These are phyloP conservation scores for Ophiothrix spiculata DNA, from an alignment of 35 echinoderm and acorn worm genomes.

Conservation along the genomic window DNA sequence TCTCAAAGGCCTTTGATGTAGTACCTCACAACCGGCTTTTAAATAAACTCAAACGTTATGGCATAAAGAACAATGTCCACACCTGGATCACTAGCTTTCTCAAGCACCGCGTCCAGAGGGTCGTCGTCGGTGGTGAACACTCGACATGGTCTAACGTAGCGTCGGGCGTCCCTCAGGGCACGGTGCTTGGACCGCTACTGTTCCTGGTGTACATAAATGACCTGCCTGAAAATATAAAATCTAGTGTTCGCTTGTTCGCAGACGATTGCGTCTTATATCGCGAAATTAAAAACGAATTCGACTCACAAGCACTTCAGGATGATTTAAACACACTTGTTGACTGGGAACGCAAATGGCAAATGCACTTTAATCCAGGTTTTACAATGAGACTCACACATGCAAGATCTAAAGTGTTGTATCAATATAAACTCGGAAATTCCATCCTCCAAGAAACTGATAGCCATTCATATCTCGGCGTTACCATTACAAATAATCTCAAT, in stretches of 20 bases:
- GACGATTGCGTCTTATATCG: constrained; percentile 44
- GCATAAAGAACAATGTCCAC: not conserved
- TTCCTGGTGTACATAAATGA: constrained; percentile 49
- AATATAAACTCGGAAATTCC: not conserved
- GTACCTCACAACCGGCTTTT: constrained; percentile 31
- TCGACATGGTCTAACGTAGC: constrained; percentile 17
- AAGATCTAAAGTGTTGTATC: not conserved
- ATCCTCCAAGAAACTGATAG: not conserved
- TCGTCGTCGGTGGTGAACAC: constrained; percentile 25
- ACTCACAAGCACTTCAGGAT: constrained; percentile 23
- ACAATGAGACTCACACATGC: not conserved
- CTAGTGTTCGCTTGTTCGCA: constrained; percentile 36
- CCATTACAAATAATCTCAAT: not conserved
- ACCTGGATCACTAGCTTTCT: constrained; percentile 44
- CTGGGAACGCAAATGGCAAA: constrained; percentile 27
- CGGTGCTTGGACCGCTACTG: constrained; percentile 31
- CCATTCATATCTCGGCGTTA: constrained; percentile 8
- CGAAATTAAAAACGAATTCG: not conserved
- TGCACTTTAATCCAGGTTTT: constrained; percentile 25
- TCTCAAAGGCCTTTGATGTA: constrained; percentile 49
- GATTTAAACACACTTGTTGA: constrained; percentile 31
- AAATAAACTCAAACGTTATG: constrained; percentile 27
- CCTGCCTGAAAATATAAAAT: constrained; percentile 16
- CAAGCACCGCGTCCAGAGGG: constrained; percentile 3
- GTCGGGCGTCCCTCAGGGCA: constrained; percentile 42